Conservation (phyloP, 2,113 vertebrate genomes). For the Dasypus novemcinctus region DNA sequence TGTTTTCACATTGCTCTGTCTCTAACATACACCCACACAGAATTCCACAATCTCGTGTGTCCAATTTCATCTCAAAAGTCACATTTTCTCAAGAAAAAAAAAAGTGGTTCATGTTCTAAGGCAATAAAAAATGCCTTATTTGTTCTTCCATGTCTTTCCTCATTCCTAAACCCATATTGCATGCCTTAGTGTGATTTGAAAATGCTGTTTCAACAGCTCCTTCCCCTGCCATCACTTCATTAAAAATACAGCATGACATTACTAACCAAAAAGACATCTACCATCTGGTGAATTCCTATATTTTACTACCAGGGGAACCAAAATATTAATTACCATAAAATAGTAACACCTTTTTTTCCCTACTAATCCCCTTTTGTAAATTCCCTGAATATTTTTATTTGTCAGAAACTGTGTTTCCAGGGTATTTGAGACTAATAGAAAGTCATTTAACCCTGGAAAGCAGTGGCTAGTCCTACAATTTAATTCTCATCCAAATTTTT, state of each 20-base stretch:
- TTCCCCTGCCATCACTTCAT: not conserved
- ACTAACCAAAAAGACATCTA: constrained; percentile 43
- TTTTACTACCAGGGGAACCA: constrained; percentile 54
- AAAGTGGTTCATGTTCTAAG: not conserved
- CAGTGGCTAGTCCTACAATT: not conserved
- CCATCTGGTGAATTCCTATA: constrained; percentile 53
- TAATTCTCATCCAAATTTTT: not conserved
- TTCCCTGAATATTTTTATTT: not conserved
- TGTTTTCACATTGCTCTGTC: not conserved
- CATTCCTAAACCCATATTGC: not conserved
- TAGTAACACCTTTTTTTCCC: not conserved
- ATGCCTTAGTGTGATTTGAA: not conserved
- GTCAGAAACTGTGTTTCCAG: not conserved
- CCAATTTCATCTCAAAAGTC: not conserved
- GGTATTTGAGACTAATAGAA: not conserved
- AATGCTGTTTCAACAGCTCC: not conserved
- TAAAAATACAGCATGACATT: not conserved
- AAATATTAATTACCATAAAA: constrained; percentile 62
- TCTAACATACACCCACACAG: not conserved
- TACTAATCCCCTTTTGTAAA: not conserved
- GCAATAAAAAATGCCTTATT: constrained; percentile 18
- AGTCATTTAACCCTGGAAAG: not conserved
- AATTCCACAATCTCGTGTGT: not conserved
- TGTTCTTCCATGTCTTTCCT: not conserved
- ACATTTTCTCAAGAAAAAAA: constrained; percentile 53